These are phyloP conservation scores for Orthosia gracilis DNA, from an alignment of 2,888 invertebrate species.

Conservation along the genomic window DNA sequence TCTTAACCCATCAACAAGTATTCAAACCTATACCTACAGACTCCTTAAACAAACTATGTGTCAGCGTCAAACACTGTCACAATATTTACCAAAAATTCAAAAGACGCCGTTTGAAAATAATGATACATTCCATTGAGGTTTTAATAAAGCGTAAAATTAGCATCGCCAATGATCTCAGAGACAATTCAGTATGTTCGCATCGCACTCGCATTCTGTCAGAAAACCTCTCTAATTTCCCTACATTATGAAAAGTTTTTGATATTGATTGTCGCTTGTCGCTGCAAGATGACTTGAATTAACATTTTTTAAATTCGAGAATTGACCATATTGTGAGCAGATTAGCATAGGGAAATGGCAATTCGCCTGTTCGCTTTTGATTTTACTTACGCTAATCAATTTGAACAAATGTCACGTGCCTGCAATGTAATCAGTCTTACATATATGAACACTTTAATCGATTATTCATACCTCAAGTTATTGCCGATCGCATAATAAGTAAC, in stretches of 20 bases:
- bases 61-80: slow-evolving; percentile 7
- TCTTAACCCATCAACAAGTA: slow-evolving; percentile 10
- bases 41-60: neutral
- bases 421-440: slow-evolving; percentile 38
- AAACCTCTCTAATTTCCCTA: too few species aligned
- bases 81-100: slow-evolving; percentile 16
- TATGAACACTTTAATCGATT: slow-evolving; percentile 28
- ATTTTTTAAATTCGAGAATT: too few species aligned
- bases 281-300: too few species aligned
- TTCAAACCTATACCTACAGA: neutral
- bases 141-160: slow-evolving; percentile 8
- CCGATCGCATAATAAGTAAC: slow-evolving; percentile 44
- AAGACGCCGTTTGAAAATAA: neutral
- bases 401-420: slow-evolving; percentile 46
- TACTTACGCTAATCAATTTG: slow-evolving; percentile 22
- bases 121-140: neutral
- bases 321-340: neutral
- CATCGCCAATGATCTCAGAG: neutral
- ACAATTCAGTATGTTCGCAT: too few species aligned
- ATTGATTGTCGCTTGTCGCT: too few species aligned
- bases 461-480: slow-evolving; percentile 48
- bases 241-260: too few species aligned
- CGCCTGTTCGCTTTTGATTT: slow-evolving; percentile 9
- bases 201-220: too few species aligned
- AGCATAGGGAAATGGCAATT: slow-evolving; percentile 16